These are phyloP conservation scores for Ptyas mucosa DNA, from an alignment of 2,113 vertebrate species.

Conservation along the genomic window DNA sequence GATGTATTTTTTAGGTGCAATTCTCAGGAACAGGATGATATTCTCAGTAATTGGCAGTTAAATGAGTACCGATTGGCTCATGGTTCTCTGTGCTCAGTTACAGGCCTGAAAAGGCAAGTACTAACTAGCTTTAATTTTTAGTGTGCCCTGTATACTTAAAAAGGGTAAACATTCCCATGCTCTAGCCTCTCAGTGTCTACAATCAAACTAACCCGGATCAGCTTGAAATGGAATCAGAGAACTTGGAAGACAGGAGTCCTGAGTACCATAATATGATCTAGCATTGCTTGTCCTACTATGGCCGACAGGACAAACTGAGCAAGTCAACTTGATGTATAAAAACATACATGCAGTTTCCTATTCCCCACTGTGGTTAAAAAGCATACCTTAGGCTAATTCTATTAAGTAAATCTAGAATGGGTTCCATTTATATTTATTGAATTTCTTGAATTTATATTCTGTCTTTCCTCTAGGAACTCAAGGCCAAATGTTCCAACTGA, in stretches of 20 bases:
- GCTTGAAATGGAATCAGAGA: neutral
- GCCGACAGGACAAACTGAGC: neutral
- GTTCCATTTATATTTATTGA: neutral
- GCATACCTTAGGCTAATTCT: neutral
- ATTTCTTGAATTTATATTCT: neutral
- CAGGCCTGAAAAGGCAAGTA: neutral
- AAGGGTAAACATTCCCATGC: neutral
- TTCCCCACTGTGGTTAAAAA: neutral
- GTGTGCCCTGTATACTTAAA: neutral
- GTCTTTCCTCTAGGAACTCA: neutral
- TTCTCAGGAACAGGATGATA: neutral
- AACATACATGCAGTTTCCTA: neutral
- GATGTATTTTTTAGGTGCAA: neutral
- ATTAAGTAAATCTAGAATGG: neutral
- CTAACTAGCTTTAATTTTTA: neutral
- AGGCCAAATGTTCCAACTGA: neutral
- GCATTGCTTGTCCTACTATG: neutral
- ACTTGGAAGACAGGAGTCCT: neutral
- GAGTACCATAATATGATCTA: neutral
- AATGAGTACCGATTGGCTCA: neutral
- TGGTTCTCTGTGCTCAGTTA: neutral
- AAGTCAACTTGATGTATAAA: neutral
- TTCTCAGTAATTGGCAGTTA: neutral
- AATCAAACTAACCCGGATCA: neutral
- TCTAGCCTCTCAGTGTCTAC: neutral